Evolutionary conservation across 2,797 vertebrate species (phyloP).

Genomic region (Neoniphon sammara): DNA sequence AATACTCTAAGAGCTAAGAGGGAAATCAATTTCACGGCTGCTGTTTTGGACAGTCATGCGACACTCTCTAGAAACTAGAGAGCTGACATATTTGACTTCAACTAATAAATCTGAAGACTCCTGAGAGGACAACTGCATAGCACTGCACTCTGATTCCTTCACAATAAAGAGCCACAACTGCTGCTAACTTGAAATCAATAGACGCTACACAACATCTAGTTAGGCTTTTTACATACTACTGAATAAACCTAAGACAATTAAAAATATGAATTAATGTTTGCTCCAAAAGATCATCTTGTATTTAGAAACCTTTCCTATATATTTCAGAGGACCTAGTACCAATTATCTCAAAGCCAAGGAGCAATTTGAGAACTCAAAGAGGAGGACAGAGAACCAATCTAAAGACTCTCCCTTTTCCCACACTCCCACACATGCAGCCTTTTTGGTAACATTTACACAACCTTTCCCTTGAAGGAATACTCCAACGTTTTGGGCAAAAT

Average conservation of each 20-base stretch:
- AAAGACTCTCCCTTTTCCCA: background rate
- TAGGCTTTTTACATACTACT: background rate
- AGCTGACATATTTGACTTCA: background rate
- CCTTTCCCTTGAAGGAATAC: background rate
- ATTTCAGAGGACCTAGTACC: too few species aligned
- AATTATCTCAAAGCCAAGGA: background rate
- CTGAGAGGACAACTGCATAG: background rate
- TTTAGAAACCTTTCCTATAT: background rate
- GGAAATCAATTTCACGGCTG: slow-evolving; percentile 34
- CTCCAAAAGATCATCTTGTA: background rate
- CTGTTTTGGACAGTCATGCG: background rate
- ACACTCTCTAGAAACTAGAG: slow-evolving; percentile 6
- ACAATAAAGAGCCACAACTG: background rate
- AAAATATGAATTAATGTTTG: background rate
- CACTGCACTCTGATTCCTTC: background rate
- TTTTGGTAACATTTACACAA: background rate
- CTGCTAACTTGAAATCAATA: background rate
- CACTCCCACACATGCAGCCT: background rate
- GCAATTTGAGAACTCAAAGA: background rate
- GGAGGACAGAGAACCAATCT: background rate
- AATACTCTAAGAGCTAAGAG: background rate
- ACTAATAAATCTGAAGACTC: background rate
- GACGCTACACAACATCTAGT: background rate
- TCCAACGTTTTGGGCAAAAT: too few species aligned
- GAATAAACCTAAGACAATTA: background rate